A percentile compares a stretch with the other conserved stretches of the same genome.
Conservation (phyloP, 2,888 invertebrate genomes). For the Lottia gigantea region DNA sequence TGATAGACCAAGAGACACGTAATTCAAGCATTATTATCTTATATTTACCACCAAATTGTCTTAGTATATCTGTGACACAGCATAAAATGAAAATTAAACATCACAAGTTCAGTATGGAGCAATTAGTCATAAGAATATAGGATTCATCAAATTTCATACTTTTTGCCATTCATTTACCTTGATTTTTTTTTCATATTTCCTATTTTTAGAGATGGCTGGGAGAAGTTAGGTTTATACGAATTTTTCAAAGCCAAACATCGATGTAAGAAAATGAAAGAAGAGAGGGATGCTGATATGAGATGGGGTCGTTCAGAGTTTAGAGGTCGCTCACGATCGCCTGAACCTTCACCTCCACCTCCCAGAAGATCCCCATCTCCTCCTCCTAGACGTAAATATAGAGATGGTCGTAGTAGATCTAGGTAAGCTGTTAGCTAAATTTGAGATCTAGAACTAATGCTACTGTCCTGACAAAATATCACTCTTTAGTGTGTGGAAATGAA, state of each 20-base stretch:
- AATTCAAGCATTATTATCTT: too few relatives aligned
- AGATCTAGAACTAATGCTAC: not conserved
- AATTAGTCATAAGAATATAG: not conserved
- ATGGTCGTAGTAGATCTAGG: not conserved
- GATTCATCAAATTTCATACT: too few relatives aligned
- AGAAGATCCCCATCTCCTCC: constrained; percentile 58
- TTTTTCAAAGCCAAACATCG: constrained; percentile 96
- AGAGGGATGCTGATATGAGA: constrained; percentile 31
- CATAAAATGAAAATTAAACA: not conserved
- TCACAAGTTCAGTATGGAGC: not conserved
- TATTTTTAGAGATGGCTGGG: constrained; percentile 93
- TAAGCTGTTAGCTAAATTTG: constrained; percentile 14
- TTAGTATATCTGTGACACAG: not conserved
- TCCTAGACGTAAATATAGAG: not conserved
- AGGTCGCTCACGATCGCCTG: constrained; percentile 39
- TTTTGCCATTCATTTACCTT: too few relatives aligned
- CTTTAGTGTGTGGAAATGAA: too few relatives aligned
- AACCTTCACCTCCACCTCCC: constrained; percentile 38
- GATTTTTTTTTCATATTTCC: too few relatives aligned
- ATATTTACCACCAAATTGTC: not conserved
- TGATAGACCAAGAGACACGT: constrained; percentile 88
- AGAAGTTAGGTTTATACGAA: constrained; percentile 95
- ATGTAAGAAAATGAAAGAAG: constrained; percentile 82
- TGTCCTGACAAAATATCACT: too few relatives aligned
- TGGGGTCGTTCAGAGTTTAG: constrained; percentile 35